Conservation (phyloP, 2,888 invertebrate species). For the Harpagoxenus sublaevis region DNA sequence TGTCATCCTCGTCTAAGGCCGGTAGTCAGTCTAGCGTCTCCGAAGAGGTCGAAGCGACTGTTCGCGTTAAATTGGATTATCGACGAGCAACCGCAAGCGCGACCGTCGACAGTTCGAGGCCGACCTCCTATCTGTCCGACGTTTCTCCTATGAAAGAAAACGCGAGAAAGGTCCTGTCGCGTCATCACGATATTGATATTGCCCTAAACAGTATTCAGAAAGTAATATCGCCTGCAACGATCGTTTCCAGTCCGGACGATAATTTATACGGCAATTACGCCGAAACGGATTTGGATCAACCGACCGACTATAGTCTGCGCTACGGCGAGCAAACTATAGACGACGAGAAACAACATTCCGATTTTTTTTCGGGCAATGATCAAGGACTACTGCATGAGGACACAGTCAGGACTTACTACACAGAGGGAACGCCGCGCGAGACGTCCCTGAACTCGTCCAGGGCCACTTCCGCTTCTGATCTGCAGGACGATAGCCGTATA, state of each 20-base stretch:
- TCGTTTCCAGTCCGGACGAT: conserved; percentile 66
- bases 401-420: conserved; percentile 95
- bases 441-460: conserved; percentile 91
- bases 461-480: conserved; percentile 95
- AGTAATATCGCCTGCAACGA: conserved; percentile 70
- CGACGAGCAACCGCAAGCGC: conserved; percentile 22
- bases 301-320: conserved; percentile 95
- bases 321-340: conserved; percentile 93
- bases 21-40: conserved; percentile 71
- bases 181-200: conserved; percentile 53
- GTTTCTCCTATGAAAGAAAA: conserved; percentile 54
- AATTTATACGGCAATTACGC: conserved; percentile 80
- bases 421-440: conserved; percentile 95
- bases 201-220: conserved; percentile 69
- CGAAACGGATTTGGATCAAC: conserved; percentile 87
- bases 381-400: conserved; percentile 90
- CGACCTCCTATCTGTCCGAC: conserved; percentile 51
- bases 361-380: conserved; percentile 77
- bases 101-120: conserved; percentile 17
- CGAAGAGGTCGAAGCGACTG: conserved; percentile 67
- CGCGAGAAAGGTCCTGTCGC: conserved; percentile 55
- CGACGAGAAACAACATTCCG: conserved; percentile 81
- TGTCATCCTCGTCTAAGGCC: conserved; percentile 61
- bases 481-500: conserved; percentile 87
- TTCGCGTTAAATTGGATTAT: conserved; percentile 64